Percentiles rank a stretch among this genome's conserved stretches.
phyloP scores from a whole-genome alignment of 1,140 invertebrate species.

The Melitaea cinxia region DNA sequence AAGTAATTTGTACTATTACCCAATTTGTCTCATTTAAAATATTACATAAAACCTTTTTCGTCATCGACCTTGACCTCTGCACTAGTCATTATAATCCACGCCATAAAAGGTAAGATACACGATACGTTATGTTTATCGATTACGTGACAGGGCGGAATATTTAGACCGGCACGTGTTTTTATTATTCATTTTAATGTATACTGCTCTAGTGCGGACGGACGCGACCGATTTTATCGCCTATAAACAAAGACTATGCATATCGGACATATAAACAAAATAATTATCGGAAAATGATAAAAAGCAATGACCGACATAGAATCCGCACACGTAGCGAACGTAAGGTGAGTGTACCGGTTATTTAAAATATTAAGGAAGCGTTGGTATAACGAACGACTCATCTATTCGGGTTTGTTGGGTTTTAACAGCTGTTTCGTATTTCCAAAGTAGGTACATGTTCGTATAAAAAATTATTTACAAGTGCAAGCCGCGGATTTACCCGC shows the following conservation, averaged over 20 bases:
- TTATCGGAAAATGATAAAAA: conserved; percentile 23
- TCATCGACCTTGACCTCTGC: too few species aligned
- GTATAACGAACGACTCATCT: too few species aligned
- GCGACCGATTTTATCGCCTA: conserved; percentile 48
- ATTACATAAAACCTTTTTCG: too few species aligned
- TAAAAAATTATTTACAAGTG: too few species aligned
- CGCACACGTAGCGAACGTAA: conserved; percentile 3
- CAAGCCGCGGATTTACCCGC: too few species aligned
- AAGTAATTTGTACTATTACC: too few species aligned
- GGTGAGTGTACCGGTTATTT: conserved; percentile 17
- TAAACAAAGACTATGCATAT: conserved; percentile 45
- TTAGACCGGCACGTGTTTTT: conserved; percentile 32
- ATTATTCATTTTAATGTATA: conserved; percentile 46
- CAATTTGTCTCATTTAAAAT: too few species aligned
- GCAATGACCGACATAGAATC: conserved; percentile 23
- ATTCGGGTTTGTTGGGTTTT: not conserved
- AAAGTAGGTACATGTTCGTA: too few species aligned
- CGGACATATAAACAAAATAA: conserved; percentile 14
- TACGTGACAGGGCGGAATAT: conserved; percentile 30
- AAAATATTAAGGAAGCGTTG: not conserved
- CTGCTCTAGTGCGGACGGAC: conserved; percentile 36
- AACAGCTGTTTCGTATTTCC: not conserved
- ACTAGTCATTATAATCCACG: not conserved
- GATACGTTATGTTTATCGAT: conserved; percentile 19
- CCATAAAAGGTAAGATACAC: conserved; percentile 15